Evolutionary conservation across 2,797 vertebrate genomes (phyloP), one percentile per base, ranked within the genome.

Genomic region (Stomatorhinus walkeri): DNA sequence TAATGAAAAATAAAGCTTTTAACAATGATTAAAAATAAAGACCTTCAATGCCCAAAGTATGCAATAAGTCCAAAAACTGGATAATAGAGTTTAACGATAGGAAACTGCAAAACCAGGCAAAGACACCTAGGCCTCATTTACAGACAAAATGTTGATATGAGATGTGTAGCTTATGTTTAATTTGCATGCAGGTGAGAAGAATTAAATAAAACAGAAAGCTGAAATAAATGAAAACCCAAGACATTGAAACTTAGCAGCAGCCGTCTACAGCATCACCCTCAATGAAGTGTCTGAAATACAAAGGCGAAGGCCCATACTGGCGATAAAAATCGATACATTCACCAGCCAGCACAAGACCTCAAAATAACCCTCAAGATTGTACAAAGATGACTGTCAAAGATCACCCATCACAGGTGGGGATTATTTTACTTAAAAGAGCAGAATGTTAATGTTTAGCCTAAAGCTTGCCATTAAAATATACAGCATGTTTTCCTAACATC

Each of bases 11-110:
- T 43, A 89, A 83, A 89, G 81, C 59, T 72, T 12, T 48, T 79
- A 46, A 87, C 40, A 88, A 90, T 49, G 51, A 59, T 51, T 89
- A 90, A 81, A n/a, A 89, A 87, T 88, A 14, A 89, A 89, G 87
- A 87, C 87, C 90, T 76, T 40, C 68, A 76, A 40, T 36, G 68
- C 68, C 68, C 32, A 76, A 68, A 68, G 61, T 68, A 68, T 0
- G 24, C 9, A 68, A 36, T 40, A 32, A 76, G 32, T 76, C 68
- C 0, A 0, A 40, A 36, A 76, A 76, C 28, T 76, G 68, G 12
- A 40, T 76, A 76, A 40, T 40, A 76, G 16, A 76, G 1, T 28
- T 64, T 64, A 64, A 64, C 9, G 1, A 32, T 40, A 76, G 6
- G 28, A 76, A 76, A 36, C 32, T 40, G 68, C 68, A 40, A 40